Evolutionary conservation across 2,797 vertebrate species (phyloP).

Genomic region (Sarcoramphus papa): DNA sequence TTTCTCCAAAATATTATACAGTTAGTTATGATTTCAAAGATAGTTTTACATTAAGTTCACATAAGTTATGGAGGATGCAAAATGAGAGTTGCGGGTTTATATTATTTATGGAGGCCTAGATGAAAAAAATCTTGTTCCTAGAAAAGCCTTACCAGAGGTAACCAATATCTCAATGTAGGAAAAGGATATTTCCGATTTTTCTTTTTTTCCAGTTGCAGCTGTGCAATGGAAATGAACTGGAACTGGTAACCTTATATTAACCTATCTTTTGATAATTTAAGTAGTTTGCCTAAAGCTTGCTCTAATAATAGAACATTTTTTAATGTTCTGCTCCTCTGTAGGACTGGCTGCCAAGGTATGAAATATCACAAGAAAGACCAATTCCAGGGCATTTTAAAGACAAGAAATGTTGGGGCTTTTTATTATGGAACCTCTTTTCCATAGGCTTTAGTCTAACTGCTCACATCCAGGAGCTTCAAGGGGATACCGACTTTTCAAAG

Average conservation of each 20-base stretch:
- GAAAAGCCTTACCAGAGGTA: background rate
- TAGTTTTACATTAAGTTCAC: background rate
- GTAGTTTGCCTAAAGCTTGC: background rate
- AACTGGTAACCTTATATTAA: background rate
- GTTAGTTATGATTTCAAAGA: background rate
- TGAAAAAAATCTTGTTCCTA: background rate
- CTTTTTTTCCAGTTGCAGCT: background rate
- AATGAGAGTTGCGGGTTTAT: background rate
- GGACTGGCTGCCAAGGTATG: background rate
- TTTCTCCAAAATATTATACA: background rate
- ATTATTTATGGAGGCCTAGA: background rate
- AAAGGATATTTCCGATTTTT: background rate
- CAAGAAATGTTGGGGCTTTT: background rate
- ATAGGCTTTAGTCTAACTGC: background rate
- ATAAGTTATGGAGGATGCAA: background rate
- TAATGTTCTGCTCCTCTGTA: background rate
- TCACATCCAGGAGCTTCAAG: background rate
- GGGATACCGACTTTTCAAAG: background rate
- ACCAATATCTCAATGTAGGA: background rate
- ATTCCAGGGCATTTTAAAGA: background rate
- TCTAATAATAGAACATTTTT: background rate
- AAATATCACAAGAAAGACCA: background rate
- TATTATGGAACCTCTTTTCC: background rate
- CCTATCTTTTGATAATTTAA: background rate
- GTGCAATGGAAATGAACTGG: background rate